Percentiles rank a stretch among this genome's conserved stretches.
These are phyloP conservation scores for Cirrhinus molitorella DNA, from an alignment of 2,797 vertebrate genomes.

Conservation along the genomic window DNA sequence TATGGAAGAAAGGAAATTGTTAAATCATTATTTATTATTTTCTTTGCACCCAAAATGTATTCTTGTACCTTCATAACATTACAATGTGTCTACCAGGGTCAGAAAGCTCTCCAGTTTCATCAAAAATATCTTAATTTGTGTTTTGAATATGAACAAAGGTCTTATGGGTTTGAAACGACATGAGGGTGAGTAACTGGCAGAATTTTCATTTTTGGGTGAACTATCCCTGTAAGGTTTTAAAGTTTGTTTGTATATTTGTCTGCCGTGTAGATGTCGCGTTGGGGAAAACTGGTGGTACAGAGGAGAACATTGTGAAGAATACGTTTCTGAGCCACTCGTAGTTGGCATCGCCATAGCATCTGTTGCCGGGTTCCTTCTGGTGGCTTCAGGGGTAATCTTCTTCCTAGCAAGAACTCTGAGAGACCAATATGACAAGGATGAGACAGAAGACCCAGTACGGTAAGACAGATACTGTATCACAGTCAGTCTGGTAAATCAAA, in stretches of 20 bases:
- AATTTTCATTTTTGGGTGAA: too few relatives aligned
- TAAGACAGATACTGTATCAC: slow-evolving; percentile 17
- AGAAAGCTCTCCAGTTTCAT: too few relatives aligned
- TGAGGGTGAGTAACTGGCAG: too few relatives aligned
- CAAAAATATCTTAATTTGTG: too few relatives aligned
- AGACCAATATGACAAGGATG: slow-evolving; percentile 83
- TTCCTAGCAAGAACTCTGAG: slow-evolving; percentile 86
- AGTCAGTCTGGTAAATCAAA: background rate
- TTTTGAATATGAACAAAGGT: too few relatives aligned
- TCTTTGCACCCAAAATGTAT: too few relatives aligned
- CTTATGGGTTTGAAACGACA: too few relatives aligned
- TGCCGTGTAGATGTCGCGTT: slow-evolving; percentile 85
- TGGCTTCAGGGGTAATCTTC: slow-evolving; percentile 84
- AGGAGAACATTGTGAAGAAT: slow-evolving; percentile 94
- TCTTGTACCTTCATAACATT: too few relatives aligned
- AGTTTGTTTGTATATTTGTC: slow-evolving; percentile 9
- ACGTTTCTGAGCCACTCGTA: slow-evolving; percentile 90
- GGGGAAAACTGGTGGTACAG: slow-evolving; percentile 97
- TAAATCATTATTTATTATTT: too few relatives aligned
- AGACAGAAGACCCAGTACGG: slow-evolving; percentile 81
- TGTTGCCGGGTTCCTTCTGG: slow-evolving; percentile 85
- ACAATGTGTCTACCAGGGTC: too few relatives aligned
- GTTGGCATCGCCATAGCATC: slow-evolving; percentile 89
- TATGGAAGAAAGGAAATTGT: too few relatives aligned
- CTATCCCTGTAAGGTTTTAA: background rate